Percentiles rank a stretch among this genome's conserved stretches.
These are phyloP conservation scores for Monodelphis domestica DNA, from an alignment of 2,797 vertebrate species.

Conservation along the genomic window DNA sequence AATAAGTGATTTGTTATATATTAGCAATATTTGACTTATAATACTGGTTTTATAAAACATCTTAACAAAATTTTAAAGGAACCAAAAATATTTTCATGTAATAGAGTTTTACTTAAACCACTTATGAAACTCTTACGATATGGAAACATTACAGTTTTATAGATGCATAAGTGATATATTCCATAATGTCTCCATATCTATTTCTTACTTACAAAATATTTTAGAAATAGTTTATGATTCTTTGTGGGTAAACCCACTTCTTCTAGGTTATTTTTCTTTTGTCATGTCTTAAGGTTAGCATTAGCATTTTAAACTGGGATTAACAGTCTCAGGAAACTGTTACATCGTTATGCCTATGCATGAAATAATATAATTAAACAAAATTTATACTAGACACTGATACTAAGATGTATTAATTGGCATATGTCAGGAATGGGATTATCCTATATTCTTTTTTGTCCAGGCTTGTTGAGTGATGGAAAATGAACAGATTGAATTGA, in stretches of 20 bases:
- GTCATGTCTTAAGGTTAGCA: conserved; percentile 34
- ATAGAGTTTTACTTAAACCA: conserved; percentile 59
- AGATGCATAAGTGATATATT: conserved; percentile 50
- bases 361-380: conserved; percentile 2
- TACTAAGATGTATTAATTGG: conserved; percentile 33
- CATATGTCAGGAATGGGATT: conserved; percentile 8
- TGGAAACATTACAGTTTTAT: conserved; percentile 46
- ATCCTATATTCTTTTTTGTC: neutral
- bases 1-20: neutral
- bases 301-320: conserved; percentile 40
- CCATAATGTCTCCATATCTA: conserved; percentile 43
- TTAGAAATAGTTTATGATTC: conserved; percentile 73
- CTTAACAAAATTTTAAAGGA: neutral
- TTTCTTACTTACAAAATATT: conserved; percentile 66
- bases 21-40: neutral
- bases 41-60: neutral
- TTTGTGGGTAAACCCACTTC: conserved; percentile 64
- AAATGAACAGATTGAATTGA: neutral
- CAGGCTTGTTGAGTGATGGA: neutral
- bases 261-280: conserved; percentile 70
- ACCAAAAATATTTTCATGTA: conserved; percentile 11
- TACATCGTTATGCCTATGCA: neutral
- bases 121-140: conserved; percentile 55
- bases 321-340: conserved; percentile 34
- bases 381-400: conserved; percentile 43